Percentiles rank a stretch among this genome's conserved stretches.
These are phyloP conservation scores for Pangasius djambal DNA, from an alignment of 2,797 vertebrate genomes.

Conservation along the genomic window DNA sequence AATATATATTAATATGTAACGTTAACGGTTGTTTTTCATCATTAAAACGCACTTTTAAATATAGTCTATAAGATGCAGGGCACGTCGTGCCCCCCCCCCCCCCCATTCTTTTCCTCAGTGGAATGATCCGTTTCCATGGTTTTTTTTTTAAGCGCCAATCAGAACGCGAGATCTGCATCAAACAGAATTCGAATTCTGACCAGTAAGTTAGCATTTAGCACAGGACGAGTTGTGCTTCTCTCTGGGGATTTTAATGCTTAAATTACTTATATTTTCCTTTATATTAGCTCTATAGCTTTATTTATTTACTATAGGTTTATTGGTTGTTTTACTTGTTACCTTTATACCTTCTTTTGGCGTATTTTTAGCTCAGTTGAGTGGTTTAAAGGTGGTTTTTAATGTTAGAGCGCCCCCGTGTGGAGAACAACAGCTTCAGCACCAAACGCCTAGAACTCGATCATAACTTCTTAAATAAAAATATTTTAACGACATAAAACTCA, in stretches of 20 bases:
- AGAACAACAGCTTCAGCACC: neutral
- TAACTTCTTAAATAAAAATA: neutral
- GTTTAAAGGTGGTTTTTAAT: conserved; percentile 2
- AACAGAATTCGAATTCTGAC: neutral
- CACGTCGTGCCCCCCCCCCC: neutral
- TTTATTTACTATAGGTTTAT: too few species aligned
- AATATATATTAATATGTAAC: neutral
- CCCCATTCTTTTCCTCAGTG: neutral
- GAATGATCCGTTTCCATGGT: neutral
- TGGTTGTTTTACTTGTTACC: neutral
- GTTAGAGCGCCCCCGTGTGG: conserved; percentile 43
- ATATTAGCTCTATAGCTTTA: neutral
- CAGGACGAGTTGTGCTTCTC: too few species aligned
- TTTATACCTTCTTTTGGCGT: too few species aligned
- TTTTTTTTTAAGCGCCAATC: neutral
- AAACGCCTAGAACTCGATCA: neutral
- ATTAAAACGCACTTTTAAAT: neutral
- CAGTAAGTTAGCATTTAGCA: neutral
- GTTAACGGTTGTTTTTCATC: neutral
- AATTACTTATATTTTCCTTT: neutral
- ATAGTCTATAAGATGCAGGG: neutral
- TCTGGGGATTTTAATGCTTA: neutral
- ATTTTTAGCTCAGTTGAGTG: neutral
- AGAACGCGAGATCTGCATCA: neutral
- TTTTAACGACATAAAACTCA: neutral